Base-by-base conservation (phyloP, 2,888 invertebrate species). In the Leucozona laternaria region DNA sequence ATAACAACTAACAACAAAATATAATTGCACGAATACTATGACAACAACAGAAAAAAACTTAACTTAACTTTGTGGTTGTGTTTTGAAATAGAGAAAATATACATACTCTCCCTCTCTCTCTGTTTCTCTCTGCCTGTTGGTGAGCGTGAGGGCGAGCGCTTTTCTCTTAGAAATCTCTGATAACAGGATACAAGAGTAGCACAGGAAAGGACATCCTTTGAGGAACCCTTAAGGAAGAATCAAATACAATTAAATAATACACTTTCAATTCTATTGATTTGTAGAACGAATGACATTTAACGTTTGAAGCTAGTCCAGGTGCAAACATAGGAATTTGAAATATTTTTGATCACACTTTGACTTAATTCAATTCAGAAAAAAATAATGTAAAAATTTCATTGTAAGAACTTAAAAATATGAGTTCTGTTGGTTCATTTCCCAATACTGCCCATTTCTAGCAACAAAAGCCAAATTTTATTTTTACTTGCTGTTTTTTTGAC, bases 1-100 rank as follows among this genome's bases (percentile, higher is more conserved):
- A 82, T 79, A 82, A 78, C 82, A 79, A 86, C 86, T 81, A 81
- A 81, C 85, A 86, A 71, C 80, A 76, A 72, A 68, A 80, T 73
- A 80, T 85, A 85, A 85, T 85, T 85, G 85, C 85, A 85, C 85
- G 50, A 81, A 68, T 73, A 85, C 85, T 64, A 34, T 37, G 31
- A 64, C 34, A 48, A 40, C n/a, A 31, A 60, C 40, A 25, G 8
- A 40, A 17, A 43, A 7, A 8, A 11, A 31, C 15, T 7, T 25
- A 11, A 31, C 15, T 7, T 25, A 2, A 22, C 28, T 48, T 79
- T 76, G 66, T 22, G 60, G 53, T 68, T 78, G 68, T 72, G 60
- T 34, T 15, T 37, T 10, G 15, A 17, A 25, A 25, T 57, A 6
- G 20, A 55, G 15, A 53, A 34, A 34, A 37, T 20, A 37, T 20